phyloP scores from a whole-genome alignment of 2,888 invertebrate species.

The Bibio marci region DNA sequence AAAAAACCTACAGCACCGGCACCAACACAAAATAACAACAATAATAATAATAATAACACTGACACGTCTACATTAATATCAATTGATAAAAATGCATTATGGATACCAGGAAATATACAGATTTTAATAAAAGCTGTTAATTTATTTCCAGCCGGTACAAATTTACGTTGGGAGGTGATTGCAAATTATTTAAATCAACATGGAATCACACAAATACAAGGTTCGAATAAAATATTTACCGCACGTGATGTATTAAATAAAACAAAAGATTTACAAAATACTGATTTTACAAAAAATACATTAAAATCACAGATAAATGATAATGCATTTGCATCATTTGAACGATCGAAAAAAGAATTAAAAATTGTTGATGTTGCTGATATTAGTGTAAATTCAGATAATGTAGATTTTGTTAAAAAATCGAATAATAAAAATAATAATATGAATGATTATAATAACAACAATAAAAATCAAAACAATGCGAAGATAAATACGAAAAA shows the following conservation, averaged over 20 bases:
- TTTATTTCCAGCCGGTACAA: constrained; percentile 92
- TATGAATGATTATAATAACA: constrained; percentile 7
- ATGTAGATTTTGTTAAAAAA: constrained; percentile 9
- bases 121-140: constrained; percentile 93
- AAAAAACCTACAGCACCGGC: constrained; percentile 25
- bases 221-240: constrained; percentile 41
- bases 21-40: neutral
- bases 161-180: constrained; percentile 85
- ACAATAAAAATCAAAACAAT: constrained; percentile 1
- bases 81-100: constrained; percentile 30
- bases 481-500: neutral
- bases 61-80: constrained; percentile 7
- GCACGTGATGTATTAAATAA: constrained; percentile 90
- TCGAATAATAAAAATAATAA: constrained; percentile 8
- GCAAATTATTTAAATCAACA: constrained; percentile 91
- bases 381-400: constrained; percentile 37
- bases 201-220: constrained; percentile 29
- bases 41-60: constrained; percentile 4
- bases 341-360: constrained; percentile 59
- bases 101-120: constrained; percentile 76
- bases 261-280: constrained; percentile 86
- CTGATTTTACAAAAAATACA: constrained; percentile 66
- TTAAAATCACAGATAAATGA: constrained; percentile 80
- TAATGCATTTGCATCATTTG: constrained; percentile 80
- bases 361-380: constrained; percentile 48